Base-by-base conservation (phyloP, 1,140 invertebrate species). In the Drosophila mojavensis region DNA sequence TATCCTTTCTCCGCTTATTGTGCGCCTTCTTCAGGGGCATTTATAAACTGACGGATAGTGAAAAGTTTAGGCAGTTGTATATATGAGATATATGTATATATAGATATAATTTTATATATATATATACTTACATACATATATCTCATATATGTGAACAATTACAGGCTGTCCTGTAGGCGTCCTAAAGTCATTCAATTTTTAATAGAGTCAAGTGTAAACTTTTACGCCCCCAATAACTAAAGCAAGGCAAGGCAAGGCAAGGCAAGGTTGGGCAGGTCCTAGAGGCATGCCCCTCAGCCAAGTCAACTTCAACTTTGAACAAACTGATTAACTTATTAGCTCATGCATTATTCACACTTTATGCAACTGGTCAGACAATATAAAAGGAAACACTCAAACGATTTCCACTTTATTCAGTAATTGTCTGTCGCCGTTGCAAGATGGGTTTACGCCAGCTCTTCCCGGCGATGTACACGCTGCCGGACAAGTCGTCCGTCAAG, bases 361-460 rank as follows among this genome's bases (percentile, higher is more conserved):
- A 26, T 5, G 4, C 48, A 51, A 51, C 48, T 15, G 24, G 30
- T 13, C 53, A 58, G 48, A 59, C 15, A 10, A 70, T 20, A 17
- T 61, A 73, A 61, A 68, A 68, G 26, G n/a, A 48, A 30, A n/a
- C 24, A 50, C 2, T 7, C 26, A 13, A 5, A 7, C 48, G 9
- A 4, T n/a, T 1, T 1, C 5, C 5, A 4, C 0, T 10, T 26
- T 15, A 59, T 15, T 55, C 10, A 48, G 5, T 3, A 26, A 24
- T 17, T 30, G 11, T 10, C 0, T 20, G 51, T 5, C 1, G 0
- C 28, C 41, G 1, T 9, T 15, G 3, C 28, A 53, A 5, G 0
- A 89, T 80, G 77, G 60, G 61, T 28, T 47, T 88, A 1, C 84
- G 67, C 20, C 48, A 10, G 17, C 24, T 74, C 26, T 88, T 88